Evolutionary conservation across 2,797 vertebrate species (phyloP), one percentile per base, ranked within the genome.

Genomic region (Tokudaia tokunoshimensis): DNA sequence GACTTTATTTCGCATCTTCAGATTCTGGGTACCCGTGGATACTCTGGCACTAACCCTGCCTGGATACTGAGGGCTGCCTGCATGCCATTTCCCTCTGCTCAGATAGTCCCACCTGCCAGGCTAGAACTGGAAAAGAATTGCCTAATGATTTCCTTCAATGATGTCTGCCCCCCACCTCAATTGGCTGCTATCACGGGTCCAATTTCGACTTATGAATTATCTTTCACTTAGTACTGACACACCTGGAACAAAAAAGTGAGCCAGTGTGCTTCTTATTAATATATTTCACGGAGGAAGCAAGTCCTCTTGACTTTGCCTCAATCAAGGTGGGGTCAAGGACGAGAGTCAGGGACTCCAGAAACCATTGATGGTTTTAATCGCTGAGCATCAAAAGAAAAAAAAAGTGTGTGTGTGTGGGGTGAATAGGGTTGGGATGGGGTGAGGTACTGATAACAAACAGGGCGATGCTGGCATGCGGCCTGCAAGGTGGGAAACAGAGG

Each of bases 331-430:
- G 92, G 96, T 52, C 86, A 94, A 61, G 92, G 79, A 37, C 74
- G 34, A 65, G 92, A 63, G 97, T 96, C 75, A 92, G 94, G 93
- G 94, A 96, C 97, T 98, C 91, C 75, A 92, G 95, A 96, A 96
- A 97, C 82, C 74, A 63, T 96, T 98, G 97, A 96, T 98, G 97
- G 97, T 97, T 98, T 98, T 98, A 98, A 99, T 98, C 98, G 98
- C 97, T 98, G 97, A 0, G 92, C 97, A 74, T 80, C 0, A 24
- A 52, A 52, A 52, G n/a, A 59, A 29, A 44, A 47, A 57, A 61
- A n/a, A 29, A 61, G 22, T 7, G 61, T 10, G 52, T 13, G 52
- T 50, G 26, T 7, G 20, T 7, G 8, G 10, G 37, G 52, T 34
- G 98, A 97, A 94, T 95, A 98, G 97, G 98, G 98, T 98, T 98